Evolutionary conservation across 2,797 vertebrate genomes (phyloP).

Genomic region (Leucoraja ocellata): DNA sequence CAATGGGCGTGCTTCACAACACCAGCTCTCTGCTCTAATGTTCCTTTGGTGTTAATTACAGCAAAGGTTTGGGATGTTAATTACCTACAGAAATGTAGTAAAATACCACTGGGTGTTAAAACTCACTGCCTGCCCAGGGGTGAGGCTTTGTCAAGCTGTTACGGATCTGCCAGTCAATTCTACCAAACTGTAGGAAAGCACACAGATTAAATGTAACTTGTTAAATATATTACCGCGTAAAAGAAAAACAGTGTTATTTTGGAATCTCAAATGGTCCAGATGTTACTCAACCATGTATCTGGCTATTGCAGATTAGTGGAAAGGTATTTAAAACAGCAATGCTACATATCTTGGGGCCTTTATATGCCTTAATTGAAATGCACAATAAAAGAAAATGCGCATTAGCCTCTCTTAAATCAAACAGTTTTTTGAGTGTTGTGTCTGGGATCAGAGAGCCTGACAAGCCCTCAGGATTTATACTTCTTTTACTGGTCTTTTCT

Average conservation of each 20-base stretch:
- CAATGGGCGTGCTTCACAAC: constrained; percentile 53
- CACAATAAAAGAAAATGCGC: constrained; percentile 5
- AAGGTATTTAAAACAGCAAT: constrained; percentile 20
- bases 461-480: not conserved
- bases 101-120: constrained; percentile 55
- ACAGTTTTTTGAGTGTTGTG: constrained; percentile 18
- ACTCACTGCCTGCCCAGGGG: constrained; percentile 53
- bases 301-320: not conserved
- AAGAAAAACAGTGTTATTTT: constrained; percentile 16
- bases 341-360: not conserved
- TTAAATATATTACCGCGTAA: constrained; percentile 4
- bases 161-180: not conserved
- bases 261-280: not conserved
- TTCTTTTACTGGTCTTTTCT: not conserved
- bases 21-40: constrained; percentile 51
- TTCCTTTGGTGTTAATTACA: constrained; percentile 58
- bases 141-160: not conserved
- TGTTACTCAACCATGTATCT: constrained; percentile 27
- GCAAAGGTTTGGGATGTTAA: constrained; percentile 56
- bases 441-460: not conserved
- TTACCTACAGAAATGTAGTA: constrained; percentile 56
- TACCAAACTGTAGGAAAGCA: not conserved
- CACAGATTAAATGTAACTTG: constrained; percentile 20
- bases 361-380: constrained; percentile 36
- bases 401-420: constrained; percentile 29